Percentiles rank a stretch among this genome's conserved stretches.
Conservation (phyloP, 2,888 invertebrate genomes). For the Campoplex nolae region DNA sequence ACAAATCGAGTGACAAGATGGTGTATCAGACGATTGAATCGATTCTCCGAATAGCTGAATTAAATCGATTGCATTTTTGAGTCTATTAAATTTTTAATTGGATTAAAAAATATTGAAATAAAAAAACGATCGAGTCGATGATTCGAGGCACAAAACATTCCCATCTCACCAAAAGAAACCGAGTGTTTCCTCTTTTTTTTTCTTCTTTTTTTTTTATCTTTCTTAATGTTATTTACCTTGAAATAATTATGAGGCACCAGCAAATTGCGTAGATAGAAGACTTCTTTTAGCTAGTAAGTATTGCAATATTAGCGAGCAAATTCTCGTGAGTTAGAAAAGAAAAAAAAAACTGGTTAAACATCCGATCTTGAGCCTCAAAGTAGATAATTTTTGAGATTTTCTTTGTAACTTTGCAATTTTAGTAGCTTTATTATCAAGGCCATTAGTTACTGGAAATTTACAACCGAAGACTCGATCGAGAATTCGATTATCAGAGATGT, state of each 20-base stretch:
- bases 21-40: background rate
- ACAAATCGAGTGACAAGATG: background rate
- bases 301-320: background rate
- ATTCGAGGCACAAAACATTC: background rate
- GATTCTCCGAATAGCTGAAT: background rate
- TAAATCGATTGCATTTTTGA: background rate
- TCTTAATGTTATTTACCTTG: background rate
- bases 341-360: background rate
- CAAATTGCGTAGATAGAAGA: background rate
- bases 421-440: conserved; percentile 50
- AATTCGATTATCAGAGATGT: background rate
- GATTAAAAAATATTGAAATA: background rate
- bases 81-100: background rate
- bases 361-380: conserved; percentile 4
- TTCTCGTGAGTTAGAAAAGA: conserved; percentile 19
- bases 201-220: background rate
- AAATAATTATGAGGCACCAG: background rate
- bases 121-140: background rate
- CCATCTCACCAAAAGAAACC: background rate
- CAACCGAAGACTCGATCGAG: conserved; percentile 57
- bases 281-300: background rate
- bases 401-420: conserved; percentile 23
- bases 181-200: background rate
- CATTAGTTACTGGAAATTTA: conserved; percentile 31
- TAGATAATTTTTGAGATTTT: background rate